phyloP scores from a whole-genome alignment of 2,113 vertebrate species.

The Mesoclemmys tuberculata region DNA sequence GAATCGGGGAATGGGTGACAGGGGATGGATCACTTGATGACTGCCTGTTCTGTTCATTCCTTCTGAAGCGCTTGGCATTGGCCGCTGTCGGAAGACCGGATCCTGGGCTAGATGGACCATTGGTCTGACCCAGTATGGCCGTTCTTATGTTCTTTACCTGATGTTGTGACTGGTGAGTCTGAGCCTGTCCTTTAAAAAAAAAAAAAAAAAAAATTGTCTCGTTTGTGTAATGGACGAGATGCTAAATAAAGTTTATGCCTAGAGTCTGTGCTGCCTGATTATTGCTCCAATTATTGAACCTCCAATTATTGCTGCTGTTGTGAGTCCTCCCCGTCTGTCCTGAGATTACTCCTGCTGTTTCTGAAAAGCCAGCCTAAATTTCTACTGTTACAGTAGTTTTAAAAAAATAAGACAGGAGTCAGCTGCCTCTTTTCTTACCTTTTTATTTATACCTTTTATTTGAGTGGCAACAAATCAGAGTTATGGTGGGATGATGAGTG shows the following conservation, averaged over 20 bases:
- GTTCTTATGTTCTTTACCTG: background rate
- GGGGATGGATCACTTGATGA: too few species aligned
- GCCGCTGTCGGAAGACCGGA: too few species aligned
- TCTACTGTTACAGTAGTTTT: conserved; percentile 22
- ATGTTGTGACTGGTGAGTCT: background rate
- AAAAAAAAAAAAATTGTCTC: too few species aligned
- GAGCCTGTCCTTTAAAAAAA: background rate
- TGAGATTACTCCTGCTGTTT: conserved; percentile 41
- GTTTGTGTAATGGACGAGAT: background rate
- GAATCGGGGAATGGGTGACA: too few species aligned
- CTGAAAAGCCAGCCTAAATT: background rate
- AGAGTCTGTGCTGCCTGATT: background rate
- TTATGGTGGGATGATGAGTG: conserved; percentile 15
- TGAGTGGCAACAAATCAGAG: conserved; percentile 38
- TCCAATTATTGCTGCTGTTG: background rate
- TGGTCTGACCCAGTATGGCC: too few species aligned
- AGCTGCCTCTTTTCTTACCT: background rate
- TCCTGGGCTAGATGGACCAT: too few species aligned
- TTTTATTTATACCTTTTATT: conserved; percentile 23
- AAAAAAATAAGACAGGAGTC: background rate
- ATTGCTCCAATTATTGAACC: too few species aligned
- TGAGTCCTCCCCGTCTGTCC: background rate
- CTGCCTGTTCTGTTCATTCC: too few species aligned
- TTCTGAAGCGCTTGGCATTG: too few species aligned
- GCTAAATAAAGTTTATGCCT: background rate